These are phyloP conservation scores for Acrobeloides nanus DNA, from an alignment of 2,888 invertebrate genomes.

Conservation along the genomic window DNA sequence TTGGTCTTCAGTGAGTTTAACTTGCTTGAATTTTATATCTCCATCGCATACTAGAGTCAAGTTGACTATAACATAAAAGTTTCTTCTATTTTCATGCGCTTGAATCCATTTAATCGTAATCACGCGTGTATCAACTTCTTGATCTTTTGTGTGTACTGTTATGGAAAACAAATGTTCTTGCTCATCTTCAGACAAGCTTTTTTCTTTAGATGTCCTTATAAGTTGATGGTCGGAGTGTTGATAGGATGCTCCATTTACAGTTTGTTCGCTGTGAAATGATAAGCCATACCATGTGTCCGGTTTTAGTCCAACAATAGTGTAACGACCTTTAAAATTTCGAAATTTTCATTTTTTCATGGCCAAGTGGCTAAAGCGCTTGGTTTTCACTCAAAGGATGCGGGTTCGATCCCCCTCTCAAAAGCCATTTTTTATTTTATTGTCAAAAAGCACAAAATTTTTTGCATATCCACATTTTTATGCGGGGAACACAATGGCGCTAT, in stretches of 20 bases:
- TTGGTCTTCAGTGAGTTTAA: too few relatives aligned
- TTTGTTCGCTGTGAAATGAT: slow-evolving; percentile 24
- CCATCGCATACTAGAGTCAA: slow-evolving; percentile 24
- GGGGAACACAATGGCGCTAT: too few relatives aligned
- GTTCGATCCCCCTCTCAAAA: too few relatives aligned
- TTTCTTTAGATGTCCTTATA: slow-evolving; percentile 22
- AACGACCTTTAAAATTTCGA: slow-evolving; percentile 44
- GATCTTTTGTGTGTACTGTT: too few relatives aligned
- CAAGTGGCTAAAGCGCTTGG: too few relatives aligned
- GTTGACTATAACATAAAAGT: slow-evolving; percentile 27
- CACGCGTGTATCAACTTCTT: too few relatives aligned
- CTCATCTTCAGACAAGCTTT: slow-evolving; percentile 7
- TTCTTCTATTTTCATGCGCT: slow-evolving; percentile 12
- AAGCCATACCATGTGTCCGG: slow-evolving; percentile 49
- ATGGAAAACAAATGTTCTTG: background rate
- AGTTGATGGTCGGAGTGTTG: slow-evolving; percentile 29
- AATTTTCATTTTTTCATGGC: too few relatives aligned
- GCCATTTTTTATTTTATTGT: too few relatives aligned
- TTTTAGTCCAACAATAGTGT: slow-evolving; percentile 48
- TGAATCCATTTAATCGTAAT: too few relatives aligned
- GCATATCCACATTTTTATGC: too few relatives aligned
- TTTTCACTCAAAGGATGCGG: too few relatives aligned
- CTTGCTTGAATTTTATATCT: slow-evolving; percentile 27
- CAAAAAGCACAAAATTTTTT: too few relatives aligned
- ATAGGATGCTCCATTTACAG: slow-evolving; percentile 14